A percentile compares a stretch with the other conserved stretches of the same genome.
These are phyloP conservation scores for Troilus luridus DNA, from an alignment of 2,888 invertebrate species.

Conservation along the genomic window DNA sequence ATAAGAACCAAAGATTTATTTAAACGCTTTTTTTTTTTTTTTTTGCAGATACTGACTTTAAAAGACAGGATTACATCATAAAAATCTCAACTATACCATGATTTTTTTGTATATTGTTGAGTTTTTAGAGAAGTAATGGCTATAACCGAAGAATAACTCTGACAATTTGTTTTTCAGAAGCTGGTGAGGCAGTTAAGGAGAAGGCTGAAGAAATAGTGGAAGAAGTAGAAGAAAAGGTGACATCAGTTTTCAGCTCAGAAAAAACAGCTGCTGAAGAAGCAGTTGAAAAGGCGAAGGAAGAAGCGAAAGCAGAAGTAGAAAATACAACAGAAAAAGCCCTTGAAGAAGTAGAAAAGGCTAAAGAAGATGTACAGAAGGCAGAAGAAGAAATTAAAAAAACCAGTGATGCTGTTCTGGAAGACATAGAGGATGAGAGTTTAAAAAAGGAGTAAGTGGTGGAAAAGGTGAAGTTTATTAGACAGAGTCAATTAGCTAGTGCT, in stretches of 20 bases:
- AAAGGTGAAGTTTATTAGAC: neutral
- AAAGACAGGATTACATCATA: neutral
- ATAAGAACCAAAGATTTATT: neutral
- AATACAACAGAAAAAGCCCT: conserved; percentile 40
- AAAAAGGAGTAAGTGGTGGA: conserved; percentile 22
- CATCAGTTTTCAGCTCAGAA: conserved; percentile 53
- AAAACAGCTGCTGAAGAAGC: conserved; percentile 58
- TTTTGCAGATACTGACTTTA: neutral
- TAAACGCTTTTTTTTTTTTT: too few relatives aligned
- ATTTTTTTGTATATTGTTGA: neutral
- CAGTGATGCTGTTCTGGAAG: neutral
- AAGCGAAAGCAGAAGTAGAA: conserved; percentile 47
- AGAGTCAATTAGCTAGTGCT: conserved; percentile 34
- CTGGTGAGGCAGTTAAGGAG: conserved; percentile 62
- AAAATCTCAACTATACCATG: neutral
- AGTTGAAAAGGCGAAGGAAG: conserved; percentile 49
- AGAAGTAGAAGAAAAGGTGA: conserved; percentile 61
- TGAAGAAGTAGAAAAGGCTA: conserved; percentile 55
- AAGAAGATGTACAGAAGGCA: conserved; percentile 52
- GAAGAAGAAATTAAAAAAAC: conserved; percentile 40
- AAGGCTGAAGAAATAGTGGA: conserved; percentile 61
- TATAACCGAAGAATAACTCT: neutral
- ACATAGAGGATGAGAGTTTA: conserved; percentile 22
- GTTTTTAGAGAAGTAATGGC: neutral
- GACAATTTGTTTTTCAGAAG: conserved; percentile 57